A percentile compares a stretch with the other conserved stretches of the same genome.
Conservation (phyloP, 2,888 invertebrate species). For the Heliconius charithonia region DNA sequence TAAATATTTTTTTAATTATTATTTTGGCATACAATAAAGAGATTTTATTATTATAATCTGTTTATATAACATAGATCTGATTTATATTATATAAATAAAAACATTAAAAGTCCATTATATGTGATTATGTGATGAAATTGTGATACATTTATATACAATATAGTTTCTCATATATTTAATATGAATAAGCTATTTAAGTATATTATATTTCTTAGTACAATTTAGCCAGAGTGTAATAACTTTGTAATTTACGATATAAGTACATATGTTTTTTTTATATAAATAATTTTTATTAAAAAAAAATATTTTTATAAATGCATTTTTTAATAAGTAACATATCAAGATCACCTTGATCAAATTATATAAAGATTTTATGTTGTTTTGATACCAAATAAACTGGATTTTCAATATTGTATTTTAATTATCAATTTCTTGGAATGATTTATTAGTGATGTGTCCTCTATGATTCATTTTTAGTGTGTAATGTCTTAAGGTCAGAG, state of each 20-base stretch:
- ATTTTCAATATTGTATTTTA: conserved; percentile 1
- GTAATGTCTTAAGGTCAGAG: background rate
- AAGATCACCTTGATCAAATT: background rate
- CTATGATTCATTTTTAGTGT: background rate
- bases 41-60: background rate
- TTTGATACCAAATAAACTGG: conserved; percentile 6
- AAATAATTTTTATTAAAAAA: background rate
- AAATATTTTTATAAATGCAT: too few species aligned
- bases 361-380: background rate
- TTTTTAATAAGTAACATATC: too few species aligned
- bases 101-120: background rate
- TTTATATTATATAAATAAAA: background rate
- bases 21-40: background rate
- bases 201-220: background rate
- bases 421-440: background rate
- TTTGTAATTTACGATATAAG: background rate
- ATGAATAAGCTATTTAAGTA: background rate
- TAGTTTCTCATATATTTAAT: background rate
- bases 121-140: conserved; percentile 1
- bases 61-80: background rate
- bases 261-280: background rate
- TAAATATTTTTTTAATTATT: background rate
- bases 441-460: background rate
- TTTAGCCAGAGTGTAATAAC: background rate
- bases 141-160: conserved; percentile 9